Evolutionary conservation across 2,113 vertebrate species (phyloP), one percentile per base, ranked within the genome.

Genomic region (Todiramphus chloris): DNA sequence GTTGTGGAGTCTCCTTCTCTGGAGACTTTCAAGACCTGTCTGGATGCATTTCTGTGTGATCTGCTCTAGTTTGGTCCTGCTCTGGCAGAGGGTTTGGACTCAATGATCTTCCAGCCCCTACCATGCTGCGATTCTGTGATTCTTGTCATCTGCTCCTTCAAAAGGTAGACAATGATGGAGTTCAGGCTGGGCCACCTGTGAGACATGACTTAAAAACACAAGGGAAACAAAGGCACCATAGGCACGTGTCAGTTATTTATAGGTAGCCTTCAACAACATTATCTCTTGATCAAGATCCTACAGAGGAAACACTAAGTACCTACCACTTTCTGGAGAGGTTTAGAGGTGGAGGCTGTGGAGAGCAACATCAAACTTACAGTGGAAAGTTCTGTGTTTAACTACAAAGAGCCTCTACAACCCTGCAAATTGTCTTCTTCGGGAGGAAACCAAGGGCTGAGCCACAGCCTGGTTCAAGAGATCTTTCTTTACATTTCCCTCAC

Each of bases 321-420:
- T 30, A 67, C 21, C 51, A 72, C 58, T 44, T 70, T 75, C 70
- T 82, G 90, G 48, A 48, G 85, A 82, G 23, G 51, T 51, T 37
- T 21, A 51, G 46, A 78, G 44, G 55, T 50, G 55, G 59, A 83
- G 37, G 79, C 8, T 16, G 13, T 46, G 64, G 59, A 81, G 28
- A 66, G 18, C 56, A 82, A 67, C 62, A 62, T 13, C 62, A 48
- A 30, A 21, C 31, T 67, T n/a, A 31, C 6, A 64, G 14, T 82
- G 93, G 92, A 90, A 87, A 93, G 16, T 73, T 93, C 77, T 91
- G 73, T 62, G 85, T 70, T 89, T 41, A 83, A 58, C 87, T 78
- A 70, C 84, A 91, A 74, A 89, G 2, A 86, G 58, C 43, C 48
- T 76, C 62, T 35, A 1, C 30, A 80, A 55, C n/a, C 3, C 72